A percentile compares a stretch with the other conserved stretches of the same genome.
phyloP scores from a whole-genome alignment of 2,888 invertebrate species.

The Drosophila conformis region DNA sequence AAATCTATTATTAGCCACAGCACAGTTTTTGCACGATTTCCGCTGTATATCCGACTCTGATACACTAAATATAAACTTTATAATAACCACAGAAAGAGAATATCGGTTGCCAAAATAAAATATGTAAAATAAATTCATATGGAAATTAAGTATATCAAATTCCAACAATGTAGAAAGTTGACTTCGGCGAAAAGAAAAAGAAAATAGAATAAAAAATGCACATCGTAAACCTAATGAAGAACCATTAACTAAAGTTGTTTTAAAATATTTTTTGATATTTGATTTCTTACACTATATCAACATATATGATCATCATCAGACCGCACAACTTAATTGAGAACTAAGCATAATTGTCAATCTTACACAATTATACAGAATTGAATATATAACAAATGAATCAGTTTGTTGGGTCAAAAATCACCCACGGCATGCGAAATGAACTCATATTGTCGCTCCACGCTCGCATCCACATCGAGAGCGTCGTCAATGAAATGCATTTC shows the following conservation, averaged over 20 bases:
- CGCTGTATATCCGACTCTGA: neutral
- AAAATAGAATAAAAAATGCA: neutral
- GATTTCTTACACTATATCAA: conserved; percentile 25
- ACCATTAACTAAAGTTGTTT: conserved; percentile 9
- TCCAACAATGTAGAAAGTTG: conserved; percentile 13
- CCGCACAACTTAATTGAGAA: neutral
- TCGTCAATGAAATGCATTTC: conserved; percentile 90
- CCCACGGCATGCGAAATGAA: conserved; percentile 85
- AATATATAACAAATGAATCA: conserved; percentile 50
- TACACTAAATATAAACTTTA: neutral
- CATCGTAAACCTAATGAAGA: conserved; percentile 5
- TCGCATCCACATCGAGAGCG: conserved; percentile 85
- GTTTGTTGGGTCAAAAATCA: conserved; percentile 83
- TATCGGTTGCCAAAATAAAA: neutral
- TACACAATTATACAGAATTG: neutral
- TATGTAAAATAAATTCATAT: conserved; percentile 8
- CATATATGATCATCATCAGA: neutral
- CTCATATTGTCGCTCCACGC: conserved; percentile 86
- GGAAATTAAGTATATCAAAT: conserved; percentile 5
- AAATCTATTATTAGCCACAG: neutral
- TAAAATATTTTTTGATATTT: conserved; percentile 20
- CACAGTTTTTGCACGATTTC: neutral
- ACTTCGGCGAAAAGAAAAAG: neutral
- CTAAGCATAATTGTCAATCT: neutral
- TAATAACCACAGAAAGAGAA: neutral